Evolutionary conservation across 2,888 invertebrate species (phyloP), one percentile per base, ranked within the genome.

Genomic region (Acleris cristana): DNA sequence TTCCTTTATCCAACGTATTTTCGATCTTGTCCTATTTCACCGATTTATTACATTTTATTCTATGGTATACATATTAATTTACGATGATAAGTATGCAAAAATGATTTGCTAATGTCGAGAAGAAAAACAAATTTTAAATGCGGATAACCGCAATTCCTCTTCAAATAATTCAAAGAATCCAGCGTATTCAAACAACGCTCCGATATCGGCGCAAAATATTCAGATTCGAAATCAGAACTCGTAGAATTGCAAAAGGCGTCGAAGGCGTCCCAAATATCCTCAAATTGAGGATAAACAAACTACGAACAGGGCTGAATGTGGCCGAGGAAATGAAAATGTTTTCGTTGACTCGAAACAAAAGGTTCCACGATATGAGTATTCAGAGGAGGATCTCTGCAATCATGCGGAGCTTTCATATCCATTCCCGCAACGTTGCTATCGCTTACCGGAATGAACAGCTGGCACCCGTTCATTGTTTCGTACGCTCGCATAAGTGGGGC

Each of bases 381-480:
- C 77, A 75, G 74, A 69, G 69, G 72, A 73, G 78, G 76, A 77
- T 80, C 80, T 78, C 76, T 74, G 82, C 83, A 83, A 85, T 84
- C 83, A 83, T 77, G 77, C 77, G 80, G 75, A 76, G 80, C 80
- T 79, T 78, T 80, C 78, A 79, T 80, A 80, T 79, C 76, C 78
- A 81, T 79, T 83, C 77, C 70, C 73, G 75, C 76, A 76, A 74
- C 76, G 74, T 71, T 72, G 77, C 78, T 82, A 83, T 83, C 85
- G 86, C 82, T 85, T 85, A 85, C 82, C 77, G 76, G 79, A 85
- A 83, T 82, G 86, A 86, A 84, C 84, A 86, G 78, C 83, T 83
- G 83, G 75, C 82, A 77, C 75, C 70, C 79, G 75, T 79, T 82
- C 83, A 84, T 86, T 87, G 83, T 86, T 83, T 83, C 76, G 76